Conservation (phyloP, 2,113 vertebrate species). For the Oriolus oriolus region DNA sequence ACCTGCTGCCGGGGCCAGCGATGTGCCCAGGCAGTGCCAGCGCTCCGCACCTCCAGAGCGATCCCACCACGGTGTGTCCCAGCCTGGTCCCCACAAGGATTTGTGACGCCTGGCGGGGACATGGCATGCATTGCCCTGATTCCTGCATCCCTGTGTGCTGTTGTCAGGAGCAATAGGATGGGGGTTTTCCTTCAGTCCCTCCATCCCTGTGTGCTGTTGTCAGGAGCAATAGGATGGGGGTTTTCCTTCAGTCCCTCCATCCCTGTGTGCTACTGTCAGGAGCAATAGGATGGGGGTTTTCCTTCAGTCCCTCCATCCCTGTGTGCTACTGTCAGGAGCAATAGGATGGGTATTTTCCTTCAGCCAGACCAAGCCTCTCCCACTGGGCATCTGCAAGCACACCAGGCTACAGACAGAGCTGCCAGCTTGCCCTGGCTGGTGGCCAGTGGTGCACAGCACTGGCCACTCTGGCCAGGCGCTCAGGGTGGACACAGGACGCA, state of each 20-base stretch:
- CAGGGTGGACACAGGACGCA: not conserved
- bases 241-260: not conserved
- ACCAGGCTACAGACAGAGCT: not conserved
- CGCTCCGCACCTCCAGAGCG: fast-evolving
- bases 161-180: not conserved
- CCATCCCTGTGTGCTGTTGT: not conserved
- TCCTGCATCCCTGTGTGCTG: not conserved
- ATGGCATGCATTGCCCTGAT: not conserved
- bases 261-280: not conserved
- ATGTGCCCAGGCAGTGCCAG: not conserved
- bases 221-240: not conserved
- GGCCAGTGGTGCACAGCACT: not conserved
- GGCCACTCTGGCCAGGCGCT: not conserved
- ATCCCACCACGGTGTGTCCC: fast-evolving
- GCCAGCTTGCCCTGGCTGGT: not conserved
- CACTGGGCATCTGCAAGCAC: not conserved
- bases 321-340: not conserved
- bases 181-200: not conserved
- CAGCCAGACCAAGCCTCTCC: not conserved
- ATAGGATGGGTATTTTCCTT: not conserved
- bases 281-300: not conserved
- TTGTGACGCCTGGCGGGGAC: not conserved
- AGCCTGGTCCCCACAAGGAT: not conserved
- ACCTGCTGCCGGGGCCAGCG: not conserved
- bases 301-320: not conserved